Evolutionary conservation across 2,888 invertebrate species (phyloP).

Genomic region (Pycnomerus fuliginosus): DNA sequence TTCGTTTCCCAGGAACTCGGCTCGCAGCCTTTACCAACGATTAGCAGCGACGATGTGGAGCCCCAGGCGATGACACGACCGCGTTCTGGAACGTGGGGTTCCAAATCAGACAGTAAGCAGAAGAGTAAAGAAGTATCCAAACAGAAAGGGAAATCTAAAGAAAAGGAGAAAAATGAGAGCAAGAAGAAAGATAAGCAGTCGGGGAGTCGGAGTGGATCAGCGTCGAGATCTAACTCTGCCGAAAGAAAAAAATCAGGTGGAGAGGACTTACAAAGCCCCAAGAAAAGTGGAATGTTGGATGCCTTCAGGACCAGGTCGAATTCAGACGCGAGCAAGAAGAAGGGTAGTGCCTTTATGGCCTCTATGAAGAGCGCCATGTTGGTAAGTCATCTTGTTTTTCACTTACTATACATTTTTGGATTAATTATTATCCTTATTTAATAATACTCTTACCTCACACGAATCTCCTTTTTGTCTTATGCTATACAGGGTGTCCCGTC

Average conservation of each 20-base stretch:
- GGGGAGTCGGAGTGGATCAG: constrained; percentile 52
- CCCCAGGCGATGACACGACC: constrained; percentile 54
- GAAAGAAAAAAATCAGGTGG: constrained; percentile 49
- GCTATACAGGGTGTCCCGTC: too few relatives aligned
- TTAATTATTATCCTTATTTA: too few relatives aligned
- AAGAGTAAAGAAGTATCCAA: constrained; percentile 33
- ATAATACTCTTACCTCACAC: too few relatives aligned
- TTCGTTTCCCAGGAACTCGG: constrained; percentile 57
- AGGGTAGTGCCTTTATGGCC: constrained; percentile 72
- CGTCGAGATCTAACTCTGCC: constrained; percentile 48
- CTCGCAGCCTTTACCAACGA: constrained; percentile 63
- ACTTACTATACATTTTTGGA: too few relatives aligned
- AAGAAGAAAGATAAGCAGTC: constrained; percentile 43
- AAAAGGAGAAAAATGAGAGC: constrained; percentile 37
- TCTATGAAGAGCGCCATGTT: constrained; percentile 84
- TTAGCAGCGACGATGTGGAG: constrained; percentile 53
- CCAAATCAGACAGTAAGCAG: constrained; percentile 45
- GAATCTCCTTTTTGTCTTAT: too few relatives aligned
- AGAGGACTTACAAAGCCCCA: constrained; percentile 47
- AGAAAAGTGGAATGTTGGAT: constrained; percentile 73
- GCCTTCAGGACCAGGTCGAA: constrained; percentile 72
- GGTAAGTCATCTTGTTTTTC: constrained; percentile 58
- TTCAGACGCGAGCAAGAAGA: constrained; percentile 68
- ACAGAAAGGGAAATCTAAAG: constrained; percentile 25
- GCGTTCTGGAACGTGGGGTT: constrained; percentile 66